These are phyloP conservation scores for Coenonympha glycerion DNA, from an alignment of 2,888 invertebrate genomes.

Conservation along the genomic window DNA sequence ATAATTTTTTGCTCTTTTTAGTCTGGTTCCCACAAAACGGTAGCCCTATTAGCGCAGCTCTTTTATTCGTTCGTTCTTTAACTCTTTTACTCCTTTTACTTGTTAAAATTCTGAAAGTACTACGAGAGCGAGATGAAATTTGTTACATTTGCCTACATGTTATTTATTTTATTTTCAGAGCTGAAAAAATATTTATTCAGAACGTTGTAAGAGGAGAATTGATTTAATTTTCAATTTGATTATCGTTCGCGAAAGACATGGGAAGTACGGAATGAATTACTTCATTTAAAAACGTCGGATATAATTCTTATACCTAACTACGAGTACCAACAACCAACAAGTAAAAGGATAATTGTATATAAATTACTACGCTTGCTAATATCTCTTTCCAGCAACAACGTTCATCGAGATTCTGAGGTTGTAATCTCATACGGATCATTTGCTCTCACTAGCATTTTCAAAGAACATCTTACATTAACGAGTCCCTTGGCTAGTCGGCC, in stretches of 20 bases:
- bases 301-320: not conserved
- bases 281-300: not conserved
- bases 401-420: no score
- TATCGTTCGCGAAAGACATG: slow-evolving; percentile 1
- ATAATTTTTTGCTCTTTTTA: slow-evolving; percentile 22
- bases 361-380: no score
- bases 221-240: slow-evolving; percentile 7
- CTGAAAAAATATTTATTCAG: slow-evolving; percentile 5
- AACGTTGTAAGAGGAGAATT: slow-evolving; percentile 7
- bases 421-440: no score
- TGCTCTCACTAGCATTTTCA: no score
- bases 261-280: not conserved
- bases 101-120: slow-evolving; percentile 29
- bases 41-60: slow-evolving; percentile 24
- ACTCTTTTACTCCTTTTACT: slow-evolving; percentile 33
- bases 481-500: no score
- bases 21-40: slow-evolving; percentile 18
- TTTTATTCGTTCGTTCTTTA: slow-evolving; percentile 21
- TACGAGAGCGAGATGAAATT: slow-evolving; percentile 15
- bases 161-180: slow-evolving; percentile 7
- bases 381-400: no score
- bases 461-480: no score
- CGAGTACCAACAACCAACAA: no score
- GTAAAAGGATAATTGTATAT: no score
- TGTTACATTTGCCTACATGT: slow-evolving; percentile 14